Evolutionary conservation across 1,140 invertebrate species (phyloP), one percentile per base, ranked within the genome.

Genomic region (Zaprionus nigranus): DNA sequence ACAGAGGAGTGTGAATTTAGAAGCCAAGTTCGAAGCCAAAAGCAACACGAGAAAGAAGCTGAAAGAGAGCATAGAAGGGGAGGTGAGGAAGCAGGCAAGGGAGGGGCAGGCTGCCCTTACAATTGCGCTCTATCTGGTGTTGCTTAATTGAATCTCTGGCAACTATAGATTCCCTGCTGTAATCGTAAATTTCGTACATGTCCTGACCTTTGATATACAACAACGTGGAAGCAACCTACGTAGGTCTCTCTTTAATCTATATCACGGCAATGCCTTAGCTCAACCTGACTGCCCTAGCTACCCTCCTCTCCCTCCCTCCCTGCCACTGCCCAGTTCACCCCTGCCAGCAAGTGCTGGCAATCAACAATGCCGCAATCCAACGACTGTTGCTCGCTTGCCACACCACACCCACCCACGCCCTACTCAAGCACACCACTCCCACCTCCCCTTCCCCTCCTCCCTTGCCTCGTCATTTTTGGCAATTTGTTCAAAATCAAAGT

Each of bases 401-500:
- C 43, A 26, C 54, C 30, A 34, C 46, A 38, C 70, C 56, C 57
- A 53, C 30, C 40, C 40, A 17, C n/a, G 40, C 40, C n/a, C 40
- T n/a, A n/a, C n/a, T n/a, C n/a, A n/a, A n/a, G 15, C 30, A 3
- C 30, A n/a, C 26, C 24, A 30, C 73, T 34, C 51, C n/a, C n/a
- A n/a, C n/a, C n/a, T n/a, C n/a, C n/a, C 64, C 43, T 9, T 38
- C 2, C 40, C 51, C 36, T 20, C 12, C n/a, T 54, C 28, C 12
- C n/a, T 54, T 46, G 9, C 17, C 54, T 38, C 51, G 59, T 77
- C 68, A 86, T 87, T 85, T 71, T 75, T 87, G 81, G 83, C 83
- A 86, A 86, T 86, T 86, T 86, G 83, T 86, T 88, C 77, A 90
- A 87, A 87, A 87, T 87, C 84, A 87, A 87, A 87, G 78, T 77